phyloP scores from a whole-genome alignment of 2,888 invertebrate species.

The Halictus ligatus region DNA sequence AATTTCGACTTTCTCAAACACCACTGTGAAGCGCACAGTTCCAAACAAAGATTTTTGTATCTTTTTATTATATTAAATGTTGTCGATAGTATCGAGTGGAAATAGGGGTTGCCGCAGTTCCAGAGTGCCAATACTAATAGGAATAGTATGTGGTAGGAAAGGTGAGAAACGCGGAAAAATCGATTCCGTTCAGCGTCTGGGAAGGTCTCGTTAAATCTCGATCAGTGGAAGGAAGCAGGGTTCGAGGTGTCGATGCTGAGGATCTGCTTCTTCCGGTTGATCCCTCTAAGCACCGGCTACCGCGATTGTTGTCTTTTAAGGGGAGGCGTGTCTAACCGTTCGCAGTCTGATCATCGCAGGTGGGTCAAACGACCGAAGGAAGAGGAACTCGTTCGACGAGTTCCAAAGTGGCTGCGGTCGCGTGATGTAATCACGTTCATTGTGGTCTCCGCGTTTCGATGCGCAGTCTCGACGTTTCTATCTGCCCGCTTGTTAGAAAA shows the following conservation, averaged over 20 bases:
- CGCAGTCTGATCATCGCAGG: constrained; percentile 63
- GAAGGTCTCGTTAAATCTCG: background rate
- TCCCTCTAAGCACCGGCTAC: constrained; percentile 48
- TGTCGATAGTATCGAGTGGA: no score
- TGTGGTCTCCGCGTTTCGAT: constrained; percentile 66
- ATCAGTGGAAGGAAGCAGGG: background rate
- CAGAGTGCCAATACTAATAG: no score
- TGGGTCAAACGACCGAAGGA: constrained; percentile 67
- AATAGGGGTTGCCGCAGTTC: no score
- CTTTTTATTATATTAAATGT: no score
- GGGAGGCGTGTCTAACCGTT: constrained; percentile 61
- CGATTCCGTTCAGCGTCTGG: background rate
- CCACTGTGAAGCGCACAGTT: no score
- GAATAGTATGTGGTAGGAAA: no score
- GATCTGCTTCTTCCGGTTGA: constrained; percentile 19
- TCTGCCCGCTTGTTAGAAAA: constrained; percentile 12
- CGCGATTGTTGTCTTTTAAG: constrained; percentile 65
- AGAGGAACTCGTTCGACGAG: constrained; percentile 72
- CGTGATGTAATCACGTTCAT: constrained; percentile 68
- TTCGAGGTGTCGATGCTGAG: constrained; percentile 26
- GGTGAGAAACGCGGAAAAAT: background rate
- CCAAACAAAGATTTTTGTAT: no score
- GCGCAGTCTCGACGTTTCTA: constrained; percentile 22
- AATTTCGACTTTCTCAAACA: no score
- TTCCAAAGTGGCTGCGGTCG: constrained; percentile 73